A percentile compares a stretch with the other conserved stretches of the same genome.
These are phyloP conservation scores for Pogonocichla stellata DNA, from an alignment of 2,113 vertebrate genomes.

Conservation along the genomic window DNA sequence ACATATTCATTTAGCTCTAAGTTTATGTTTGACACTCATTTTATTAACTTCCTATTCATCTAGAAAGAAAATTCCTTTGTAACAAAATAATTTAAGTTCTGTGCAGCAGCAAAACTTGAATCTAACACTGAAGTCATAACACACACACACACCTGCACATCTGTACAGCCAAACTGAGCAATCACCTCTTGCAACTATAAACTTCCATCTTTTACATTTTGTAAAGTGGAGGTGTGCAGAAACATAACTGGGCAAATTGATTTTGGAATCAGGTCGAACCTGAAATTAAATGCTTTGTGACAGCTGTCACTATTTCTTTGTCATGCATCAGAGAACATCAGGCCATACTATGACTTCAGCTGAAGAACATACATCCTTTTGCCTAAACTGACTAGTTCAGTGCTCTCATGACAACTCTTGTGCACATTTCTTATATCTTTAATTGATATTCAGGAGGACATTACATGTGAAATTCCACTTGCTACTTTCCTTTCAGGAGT, in stretches of 20 bases:
- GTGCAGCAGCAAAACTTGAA: neutral
- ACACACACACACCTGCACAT: neutral
- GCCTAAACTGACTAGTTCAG: neutral
- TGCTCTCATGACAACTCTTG: neutral
- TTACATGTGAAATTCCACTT: neutral
- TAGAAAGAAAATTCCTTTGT: neutral
- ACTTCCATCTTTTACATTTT: neutral
- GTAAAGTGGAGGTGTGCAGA: neutral
- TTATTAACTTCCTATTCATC: neutral
- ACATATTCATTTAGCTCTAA: neutral
- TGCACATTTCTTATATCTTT: neutral
- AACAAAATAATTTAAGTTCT: neutral
- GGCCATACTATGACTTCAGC: neutral
- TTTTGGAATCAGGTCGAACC: neutral
- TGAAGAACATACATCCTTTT: neutral
- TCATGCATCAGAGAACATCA: neutral
- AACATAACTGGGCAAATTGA: neutral
- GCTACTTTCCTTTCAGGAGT: neutral
- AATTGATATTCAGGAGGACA: neutral
- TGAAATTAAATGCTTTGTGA: slow-evolving; percentile 34
- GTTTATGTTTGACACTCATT: neutral
- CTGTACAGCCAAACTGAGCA: neutral
- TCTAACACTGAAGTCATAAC: neutral
- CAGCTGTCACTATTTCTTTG: slow-evolving; percentile 41
- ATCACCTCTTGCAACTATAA: neutral